These are phyloP conservation scores for Lepidotrigona ventralis DNA, from an alignment of 1,140 invertebrate genomes.

Conservation along the genomic window DNA sequence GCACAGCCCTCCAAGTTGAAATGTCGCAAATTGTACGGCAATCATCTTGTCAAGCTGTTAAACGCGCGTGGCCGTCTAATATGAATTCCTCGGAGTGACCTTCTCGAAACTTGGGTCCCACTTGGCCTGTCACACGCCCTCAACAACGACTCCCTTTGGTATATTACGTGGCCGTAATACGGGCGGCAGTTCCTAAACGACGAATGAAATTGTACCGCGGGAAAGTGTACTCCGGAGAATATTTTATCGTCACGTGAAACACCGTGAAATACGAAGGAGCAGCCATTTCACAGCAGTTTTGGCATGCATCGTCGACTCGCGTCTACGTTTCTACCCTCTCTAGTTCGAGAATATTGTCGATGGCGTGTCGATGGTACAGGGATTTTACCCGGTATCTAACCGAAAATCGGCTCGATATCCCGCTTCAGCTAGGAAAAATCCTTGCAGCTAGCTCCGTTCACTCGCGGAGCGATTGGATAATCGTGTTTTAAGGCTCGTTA, in stretches of 20 bases:
- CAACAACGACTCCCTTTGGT: slow-evolving; percentile 47
- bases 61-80: slow-evolving; percentile 4
- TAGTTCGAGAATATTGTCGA: background rate
- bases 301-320: slow-evolving; percentile 18
- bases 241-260: slow-evolving; percentile 39
- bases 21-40: slow-evolving; percentile 39
- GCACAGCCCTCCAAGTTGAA: slow-evolving; percentile 1
- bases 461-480: background rate
- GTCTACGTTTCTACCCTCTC: background rate
- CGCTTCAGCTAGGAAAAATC: background rate
- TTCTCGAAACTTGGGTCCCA: background rate
- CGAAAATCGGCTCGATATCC: background rate
- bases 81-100: slow-evolving; percentile 35
- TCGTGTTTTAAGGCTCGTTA: background rate
- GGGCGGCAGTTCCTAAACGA: background rate
- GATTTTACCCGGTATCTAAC: background rate
- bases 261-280: slow-evolving; percentile 15
- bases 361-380: no score
- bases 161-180: slow-evolving; percentile 37
- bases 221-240: slow-evolving; percentile 27
- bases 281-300: slow-evolving; percentile 40
- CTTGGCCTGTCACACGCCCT: background rate
- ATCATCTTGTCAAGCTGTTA: slow-evolving; percentile 43
- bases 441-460: background rate
- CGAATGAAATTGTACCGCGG: slow-evolving; percentile 40